These are phyloP conservation scores for Cecropterus lyciades DNA, from an alignment of 1,140 invertebrate species.

Conservation along the genomic window DNA sequence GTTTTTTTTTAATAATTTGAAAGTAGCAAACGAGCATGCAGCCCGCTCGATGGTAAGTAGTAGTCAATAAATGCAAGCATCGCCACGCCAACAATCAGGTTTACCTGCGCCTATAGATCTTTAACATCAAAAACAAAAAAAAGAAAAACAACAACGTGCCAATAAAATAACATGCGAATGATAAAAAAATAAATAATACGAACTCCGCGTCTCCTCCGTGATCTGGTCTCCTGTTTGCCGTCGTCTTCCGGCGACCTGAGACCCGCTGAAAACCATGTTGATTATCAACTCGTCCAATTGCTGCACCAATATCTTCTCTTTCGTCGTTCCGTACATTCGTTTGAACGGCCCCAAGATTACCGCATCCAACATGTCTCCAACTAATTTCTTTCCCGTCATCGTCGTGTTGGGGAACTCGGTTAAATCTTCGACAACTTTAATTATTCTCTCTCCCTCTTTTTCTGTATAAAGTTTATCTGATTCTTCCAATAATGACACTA, in stretches of 20 bases:
- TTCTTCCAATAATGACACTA: background rate
- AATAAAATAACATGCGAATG: too few relatives aligned
- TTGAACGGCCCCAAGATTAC: conserved; percentile 20
- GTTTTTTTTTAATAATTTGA: too few relatives aligned
- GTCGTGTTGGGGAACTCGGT: conserved; percentile 9
- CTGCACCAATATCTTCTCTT: conserved; percentile 21
- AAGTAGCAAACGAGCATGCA: too few relatives aligned
- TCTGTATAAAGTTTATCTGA: background rate
- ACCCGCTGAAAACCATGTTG: background rate
- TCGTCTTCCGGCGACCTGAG: background rate
- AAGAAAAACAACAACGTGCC: too few relatives aligned
- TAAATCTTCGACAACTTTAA: conserved; percentile 12
- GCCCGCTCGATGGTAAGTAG: too few relatives aligned
- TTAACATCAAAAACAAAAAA: too few relatives aligned
- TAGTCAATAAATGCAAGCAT: too few relatives aligned
- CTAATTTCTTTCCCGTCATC: conserved; percentile 5
- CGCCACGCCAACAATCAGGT: too few relatives aligned
- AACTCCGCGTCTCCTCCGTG: background rate
- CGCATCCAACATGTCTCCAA: conserved; percentile 4
- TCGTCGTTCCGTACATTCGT: conserved; percentile 25
- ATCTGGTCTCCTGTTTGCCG: background rate
- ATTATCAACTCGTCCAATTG: background rate
- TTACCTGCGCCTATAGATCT: too few relatives aligned
- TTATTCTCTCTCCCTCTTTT: conserved; percentile 4
- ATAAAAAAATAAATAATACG: background rate